phyloP scores from a whole-genome alignment of 2,113 vertebrate species.

The Chaetodon trifascialis region DNA sequence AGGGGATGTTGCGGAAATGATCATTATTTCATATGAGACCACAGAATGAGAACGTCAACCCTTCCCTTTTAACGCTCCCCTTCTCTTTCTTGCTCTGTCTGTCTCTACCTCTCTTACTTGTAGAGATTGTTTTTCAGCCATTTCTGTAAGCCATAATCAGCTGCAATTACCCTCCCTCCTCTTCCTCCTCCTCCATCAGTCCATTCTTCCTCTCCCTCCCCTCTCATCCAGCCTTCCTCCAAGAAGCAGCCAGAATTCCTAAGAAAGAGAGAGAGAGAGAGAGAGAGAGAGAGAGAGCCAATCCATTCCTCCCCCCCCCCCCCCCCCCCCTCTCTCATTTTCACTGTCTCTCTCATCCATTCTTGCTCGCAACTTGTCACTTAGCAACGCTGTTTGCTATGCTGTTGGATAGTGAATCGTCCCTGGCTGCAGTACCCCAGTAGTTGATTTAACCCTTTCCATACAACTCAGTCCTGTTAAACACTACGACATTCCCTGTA shows the following conservation, averaged over 20 bases:
- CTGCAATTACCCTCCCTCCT: constrained; percentile 35
- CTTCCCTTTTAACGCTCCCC: constrained; percentile 19
- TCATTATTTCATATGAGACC: constrained; percentile 1
- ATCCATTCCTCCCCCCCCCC: constrained; percentile 47
- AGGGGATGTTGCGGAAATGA: neutral
- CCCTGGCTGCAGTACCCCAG: constrained; percentile 35
- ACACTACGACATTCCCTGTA: neutral
- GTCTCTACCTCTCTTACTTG: constrained; percentile 4
- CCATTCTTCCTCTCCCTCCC: constrained; percentile 1
- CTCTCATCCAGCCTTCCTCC: constrained; percentile 18
- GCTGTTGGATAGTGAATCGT: constrained; percentile 46
- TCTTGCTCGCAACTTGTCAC: constrained; percentile 73
- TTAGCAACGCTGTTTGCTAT: constrained; percentile 73
- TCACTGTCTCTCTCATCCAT: constrained; percentile 49
- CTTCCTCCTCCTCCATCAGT: constrained; percentile 2
- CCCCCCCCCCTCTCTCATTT: constrained; percentile 45
- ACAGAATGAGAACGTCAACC: neutral
- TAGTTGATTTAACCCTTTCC: constrained; percentile 43
- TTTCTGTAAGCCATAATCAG: constrained; percentile 51
- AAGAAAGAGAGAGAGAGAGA: constrained; percentile 36
- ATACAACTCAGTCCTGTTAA: neutral
- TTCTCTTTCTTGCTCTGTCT: neutral
- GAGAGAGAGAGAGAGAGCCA: constrained; percentile 50
- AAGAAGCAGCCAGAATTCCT: constrained; percentile 46
- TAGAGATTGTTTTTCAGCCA: constrained; percentile 34